Percentiles rank a stretch among this genome's conserved stretches.
These are phyloP conservation scores for Drosophila quinaria DNA, from an alignment of 2,888 invertebrate species.

Conservation along the genomic window DNA sequence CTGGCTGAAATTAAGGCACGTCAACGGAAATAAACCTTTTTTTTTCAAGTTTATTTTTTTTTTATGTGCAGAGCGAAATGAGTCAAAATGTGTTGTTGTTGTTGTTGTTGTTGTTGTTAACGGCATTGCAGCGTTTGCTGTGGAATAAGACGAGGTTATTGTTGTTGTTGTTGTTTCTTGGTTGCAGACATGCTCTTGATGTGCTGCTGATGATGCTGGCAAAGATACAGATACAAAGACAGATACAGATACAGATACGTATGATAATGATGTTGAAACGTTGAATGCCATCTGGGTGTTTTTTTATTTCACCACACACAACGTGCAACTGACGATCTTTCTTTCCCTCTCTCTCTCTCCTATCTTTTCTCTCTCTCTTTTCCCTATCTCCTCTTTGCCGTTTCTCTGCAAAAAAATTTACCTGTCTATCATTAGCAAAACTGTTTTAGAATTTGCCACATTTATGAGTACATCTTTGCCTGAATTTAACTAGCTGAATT, in stretches of 20 bases:
- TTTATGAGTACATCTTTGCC: constrained; percentile 20
- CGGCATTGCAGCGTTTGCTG: constrained; percentile 68
- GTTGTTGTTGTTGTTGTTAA: constrained; percentile 65
- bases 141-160: constrained; percentile 46
- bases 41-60: constrained; percentile 16
- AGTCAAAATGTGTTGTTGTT: constrained; percentile 63
- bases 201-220: constrained; percentile 45
- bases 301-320: constrained; percentile 31
- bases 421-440: constrained; percentile 40
- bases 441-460: constrained; percentile 42
- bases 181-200: constrained; percentile 51
- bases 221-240: constrained; percentile 26
- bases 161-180: constrained; percentile 23
- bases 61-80: constrained; percentile 52
- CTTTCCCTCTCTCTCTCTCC: neutral
- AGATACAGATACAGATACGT: constrained; percentile 49
- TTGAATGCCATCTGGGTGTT: constrained; percentile 41
- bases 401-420: constrained; percentile 7
- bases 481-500: constrained; percentile 21
- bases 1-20: constrained; percentile 78
- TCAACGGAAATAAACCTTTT: constrained; percentile 77
- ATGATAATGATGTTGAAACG: constrained; percentile 67
- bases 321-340: constrained; percentile 25
- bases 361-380: neutral
- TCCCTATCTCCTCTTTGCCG: too few species aligned